Percentiles rank a stretch among this genome's conserved stretches.
phyloP scores from a whole-genome alignment of 2,888 invertebrate species.

The Polietes domitor region DNA sequence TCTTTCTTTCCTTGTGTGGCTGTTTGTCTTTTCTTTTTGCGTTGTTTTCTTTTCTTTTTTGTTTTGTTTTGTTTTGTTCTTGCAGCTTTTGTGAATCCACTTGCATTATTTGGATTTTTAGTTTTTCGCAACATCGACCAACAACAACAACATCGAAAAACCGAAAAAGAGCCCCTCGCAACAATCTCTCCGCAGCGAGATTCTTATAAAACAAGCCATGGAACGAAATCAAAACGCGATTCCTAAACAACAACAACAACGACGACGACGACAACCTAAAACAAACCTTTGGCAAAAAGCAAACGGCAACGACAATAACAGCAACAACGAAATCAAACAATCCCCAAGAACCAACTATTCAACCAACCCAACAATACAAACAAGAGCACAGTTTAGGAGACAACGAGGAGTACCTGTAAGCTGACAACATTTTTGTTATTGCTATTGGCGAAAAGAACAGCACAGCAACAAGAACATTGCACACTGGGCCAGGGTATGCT shows the following conservation, averaged over 20 bases:
- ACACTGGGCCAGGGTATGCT: slow-evolving; percentile 45
- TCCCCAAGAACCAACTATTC: not conserved
- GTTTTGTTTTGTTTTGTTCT: no score
- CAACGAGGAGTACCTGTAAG: slow-evolving; percentile 51
- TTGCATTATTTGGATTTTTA: slow-evolving; percentile 47
- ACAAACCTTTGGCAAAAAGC: slow-evolving; percentile 18
- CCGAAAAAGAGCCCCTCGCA: slow-evolving; percentile 27
- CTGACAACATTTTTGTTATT: slow-evolving; percentile 55
- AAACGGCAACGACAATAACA: slow-evolving; percentile 56
- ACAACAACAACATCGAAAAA: no score
- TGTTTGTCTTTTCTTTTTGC: not conserved
- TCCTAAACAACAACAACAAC: slow-evolving; percentile 62
- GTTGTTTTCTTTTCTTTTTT: not conserved
- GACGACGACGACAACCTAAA: slow-evolving; percentile 22
- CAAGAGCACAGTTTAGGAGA: slow-evolving; percentile 6
- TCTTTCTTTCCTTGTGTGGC: not conserved
- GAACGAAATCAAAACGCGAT: slow-evolving; percentile 39
- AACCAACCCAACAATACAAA: slow-evolving; percentile 34
- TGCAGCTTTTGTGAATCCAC: not conserved
- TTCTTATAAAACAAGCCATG: not conserved
- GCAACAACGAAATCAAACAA: slow-evolving; percentile 40
- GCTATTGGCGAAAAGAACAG: slow-evolving; percentile 15
- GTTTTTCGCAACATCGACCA: slow-evolving; percentile 37
- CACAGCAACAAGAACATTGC: slow-evolving; percentile 31
- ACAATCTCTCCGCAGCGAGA: not conserved